These are phyloP conservation scores for Chrysopa pallens DNA, from an alignment of 1,140 invertebrate genomes.

Conservation along the genomic window DNA sequence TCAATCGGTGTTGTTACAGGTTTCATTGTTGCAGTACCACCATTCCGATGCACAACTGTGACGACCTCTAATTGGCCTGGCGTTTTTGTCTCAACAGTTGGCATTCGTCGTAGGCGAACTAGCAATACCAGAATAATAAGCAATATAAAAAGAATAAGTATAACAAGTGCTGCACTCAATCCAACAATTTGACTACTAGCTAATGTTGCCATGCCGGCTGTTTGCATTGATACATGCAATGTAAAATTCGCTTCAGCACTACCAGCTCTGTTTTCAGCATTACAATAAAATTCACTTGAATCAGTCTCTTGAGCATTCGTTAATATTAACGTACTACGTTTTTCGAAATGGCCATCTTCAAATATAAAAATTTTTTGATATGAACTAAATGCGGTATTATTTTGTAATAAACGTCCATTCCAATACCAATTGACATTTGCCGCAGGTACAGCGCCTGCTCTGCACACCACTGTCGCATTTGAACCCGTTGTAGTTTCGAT, in stretches of 20 bases:
- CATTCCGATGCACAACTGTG: slow-evolving; percentile 35
- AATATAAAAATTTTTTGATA: slow-evolving; percentile 63
- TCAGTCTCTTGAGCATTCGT: slow-evolving; percentile 77
- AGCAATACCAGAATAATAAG: slow-evolving; percentile 54
- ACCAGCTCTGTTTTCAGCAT: slow-evolving; percentile 80
- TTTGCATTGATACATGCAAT: slow-evolving; percentile 55
- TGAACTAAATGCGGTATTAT: slow-evolving; percentile 62
- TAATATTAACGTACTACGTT: slow-evolving; percentile 61
- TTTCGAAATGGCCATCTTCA: slow-evolving; percentile 55
- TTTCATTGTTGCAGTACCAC: slow-evolving; percentile 21
- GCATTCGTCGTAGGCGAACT: slow-evolving; percentile 44
- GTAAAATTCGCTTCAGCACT: slow-evolving; percentile 84
- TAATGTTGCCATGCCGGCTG: slow-evolving; percentile 58
- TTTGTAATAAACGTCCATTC: slow-evolving; percentile 61
- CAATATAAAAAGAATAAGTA: slow-evolving; percentile 58
- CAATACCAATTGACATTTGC: slow-evolving; percentile 73
- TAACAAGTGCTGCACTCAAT: slow-evolving; percentile 60
- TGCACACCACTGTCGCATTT: slow-evolving; percentile 68
- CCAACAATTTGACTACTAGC: slow-evolving; percentile 72
- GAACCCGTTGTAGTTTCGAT: slow-evolving; percentile 61
- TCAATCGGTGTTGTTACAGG: slow-evolving; percentile 28
- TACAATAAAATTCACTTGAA: slow-evolving; percentile 76
- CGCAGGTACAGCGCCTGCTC: slow-evolving; percentile 60
- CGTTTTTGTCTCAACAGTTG: slow-evolving; percentile 54
- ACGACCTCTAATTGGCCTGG: slow-evolving; percentile 49